A percentile compares a stretch with the other conserved stretches of the same genome.
phyloP scores from a whole-genome alignment of 2,888 invertebrate genomes.

The Diploptera punctata region DNA sequence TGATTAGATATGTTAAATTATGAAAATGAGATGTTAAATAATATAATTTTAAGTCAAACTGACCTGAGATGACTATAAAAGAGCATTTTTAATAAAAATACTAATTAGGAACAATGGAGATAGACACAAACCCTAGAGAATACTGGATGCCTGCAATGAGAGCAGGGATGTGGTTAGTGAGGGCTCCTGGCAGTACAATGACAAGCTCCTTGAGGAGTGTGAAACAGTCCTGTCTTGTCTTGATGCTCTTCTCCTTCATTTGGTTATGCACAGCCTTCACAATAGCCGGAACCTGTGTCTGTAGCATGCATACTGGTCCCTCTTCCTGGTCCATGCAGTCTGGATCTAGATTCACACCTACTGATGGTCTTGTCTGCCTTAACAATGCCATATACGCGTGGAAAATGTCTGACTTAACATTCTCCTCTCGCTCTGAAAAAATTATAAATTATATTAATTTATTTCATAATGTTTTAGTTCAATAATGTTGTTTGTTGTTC shows the following conservation, averaged over 20 bases:
- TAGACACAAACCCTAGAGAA: constrained; percentile 67
- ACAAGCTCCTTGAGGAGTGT: constrained; percentile 89
- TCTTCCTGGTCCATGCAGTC: constrained; percentile 77
- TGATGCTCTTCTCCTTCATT: constrained; percentile 84
- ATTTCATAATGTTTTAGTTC: too few relatives aligned
- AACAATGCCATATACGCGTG: constrained; percentile 94
- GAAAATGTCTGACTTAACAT: constrained; percentile 98
- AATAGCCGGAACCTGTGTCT: constrained; percentile 67
- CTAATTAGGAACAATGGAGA: too few relatives aligned
- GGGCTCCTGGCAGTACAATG: constrained; percentile 85
- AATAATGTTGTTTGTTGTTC: too few relatives aligned
- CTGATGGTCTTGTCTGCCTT: constrained; percentile 83
- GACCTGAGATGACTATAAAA: too few relatives aligned
- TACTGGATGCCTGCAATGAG: constrained; percentile 90
- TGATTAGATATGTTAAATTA: too few relatives aligned
- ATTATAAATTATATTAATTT: too few relatives aligned
- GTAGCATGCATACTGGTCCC: constrained; percentile 54
- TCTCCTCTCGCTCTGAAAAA: constrained; percentile 91
- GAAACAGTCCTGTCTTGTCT: constrained; percentile 92
- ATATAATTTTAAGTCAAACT: too few relatives aligned
- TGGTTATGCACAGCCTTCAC: constrained; percentile 90
- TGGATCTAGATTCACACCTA: constrained; percentile 68
- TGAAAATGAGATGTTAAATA: too few relatives aligned
- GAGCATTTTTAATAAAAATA: too few relatives aligned
- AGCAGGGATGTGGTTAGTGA: constrained; percentile 82